These are phyloP conservation scores for Gymnoscopelus braueri DNA, from an alignment of 2,797 vertebrate genomes.

Conservation along the genomic window DNA sequence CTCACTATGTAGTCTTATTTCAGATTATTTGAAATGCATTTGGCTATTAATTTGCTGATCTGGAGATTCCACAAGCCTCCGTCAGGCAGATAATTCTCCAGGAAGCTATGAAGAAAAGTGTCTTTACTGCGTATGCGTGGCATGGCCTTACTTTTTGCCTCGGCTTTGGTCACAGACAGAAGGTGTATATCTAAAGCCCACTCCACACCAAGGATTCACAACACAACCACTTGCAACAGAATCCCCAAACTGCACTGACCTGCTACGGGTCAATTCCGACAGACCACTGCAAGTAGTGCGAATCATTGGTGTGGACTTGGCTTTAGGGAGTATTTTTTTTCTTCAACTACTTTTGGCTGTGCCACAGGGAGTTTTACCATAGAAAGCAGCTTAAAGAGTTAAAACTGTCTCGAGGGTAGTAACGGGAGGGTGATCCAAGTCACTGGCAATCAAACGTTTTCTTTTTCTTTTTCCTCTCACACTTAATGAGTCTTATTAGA, in stretches of 20 bases:
- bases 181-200: not conserved
- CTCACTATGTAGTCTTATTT: conserved; percentile 10
- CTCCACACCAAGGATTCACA: too few species aligned
- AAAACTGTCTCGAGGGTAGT: not conserved
- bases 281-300: too few species aligned
- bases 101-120: not conserved
- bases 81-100: not conserved
- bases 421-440: conserved; percentile 44
- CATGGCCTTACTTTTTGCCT: not conserved
- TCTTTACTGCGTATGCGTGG: too few species aligned
- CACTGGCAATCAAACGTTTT: conserved; percentile 44
- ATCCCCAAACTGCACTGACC: too few species aligned
- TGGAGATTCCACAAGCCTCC: not conserved
- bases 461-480: conserved; percentile 61
- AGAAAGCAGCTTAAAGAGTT: conserved; percentile 35
- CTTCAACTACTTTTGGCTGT: not conserved
- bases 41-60: not conserved
- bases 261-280: too few species aligned
- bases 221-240: too few species aligned
- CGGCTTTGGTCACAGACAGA: not conserved
- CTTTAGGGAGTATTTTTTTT: too few species aligned
- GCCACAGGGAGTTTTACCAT: conserved; percentile 23
- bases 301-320: too few species aligned
- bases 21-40: conserved; percentile 5
- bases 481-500: conserved; percentile 79